phyloP scores from a whole-genome alignment of 2,888 invertebrate species.

The Acanthoscelides obtectus region DNA sequence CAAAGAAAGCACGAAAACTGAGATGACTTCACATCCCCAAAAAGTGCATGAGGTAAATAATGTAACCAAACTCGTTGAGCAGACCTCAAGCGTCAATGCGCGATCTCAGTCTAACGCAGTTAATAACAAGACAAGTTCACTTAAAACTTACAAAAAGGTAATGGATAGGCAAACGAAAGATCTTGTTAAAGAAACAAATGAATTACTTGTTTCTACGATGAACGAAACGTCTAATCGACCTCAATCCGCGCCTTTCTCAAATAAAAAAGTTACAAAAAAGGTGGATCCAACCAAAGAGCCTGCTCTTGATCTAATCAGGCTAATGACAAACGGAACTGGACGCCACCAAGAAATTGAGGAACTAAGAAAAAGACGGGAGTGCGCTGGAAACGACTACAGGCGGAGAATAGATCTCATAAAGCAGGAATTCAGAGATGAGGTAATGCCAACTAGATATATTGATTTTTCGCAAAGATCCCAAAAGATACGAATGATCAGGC shows the following conservation, averaged over 20 bases:
- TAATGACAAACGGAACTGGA: constrained; percentile 23
- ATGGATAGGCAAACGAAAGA: neutral
- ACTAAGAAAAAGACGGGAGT: constrained; percentile 27
- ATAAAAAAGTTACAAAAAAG: neutral
- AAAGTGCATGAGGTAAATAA: neutral
- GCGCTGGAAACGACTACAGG: constrained; percentile 26
- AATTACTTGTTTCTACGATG: too few relatives aligned
- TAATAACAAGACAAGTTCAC: neutral
- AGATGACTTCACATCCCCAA: neutral
- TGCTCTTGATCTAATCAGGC: neutral
- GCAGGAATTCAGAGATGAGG: constrained; percentile 28
- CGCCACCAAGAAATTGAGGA: constrained; percentile 32
- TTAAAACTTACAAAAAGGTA: neutral
- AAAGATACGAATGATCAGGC: constrained; percentile 27
- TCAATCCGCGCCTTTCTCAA: neutral
- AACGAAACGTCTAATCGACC: too few relatives aligned
- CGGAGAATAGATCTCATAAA: constrained; percentile 30
- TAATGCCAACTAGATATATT: constrained; percentile 25
- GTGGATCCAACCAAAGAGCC: neutral
- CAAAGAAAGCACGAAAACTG: neutral
- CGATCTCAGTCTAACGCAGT: neutral
- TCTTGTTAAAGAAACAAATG: neutral
- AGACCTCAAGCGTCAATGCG: neutral
- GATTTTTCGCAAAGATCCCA: constrained; percentile 24
- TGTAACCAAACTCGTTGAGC: neutral